Conservation (phyloP, 2,113 vertebrate genomes). For the Cheirogaleus medius region DNA sequence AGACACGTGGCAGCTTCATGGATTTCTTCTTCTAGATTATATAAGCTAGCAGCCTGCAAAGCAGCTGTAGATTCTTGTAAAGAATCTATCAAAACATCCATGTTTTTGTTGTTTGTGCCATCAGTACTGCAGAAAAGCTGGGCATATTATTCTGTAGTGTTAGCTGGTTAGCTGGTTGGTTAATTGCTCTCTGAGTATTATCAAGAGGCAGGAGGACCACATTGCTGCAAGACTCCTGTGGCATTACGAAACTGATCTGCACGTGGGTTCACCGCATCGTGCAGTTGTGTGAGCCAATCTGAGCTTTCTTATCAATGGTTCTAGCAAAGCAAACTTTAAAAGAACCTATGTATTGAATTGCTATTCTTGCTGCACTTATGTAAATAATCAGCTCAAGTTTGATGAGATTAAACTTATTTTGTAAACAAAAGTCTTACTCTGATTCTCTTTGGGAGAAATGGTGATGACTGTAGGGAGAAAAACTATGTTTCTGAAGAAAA, state of each 20-base stretch:
- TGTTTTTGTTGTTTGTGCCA: slow-evolving; percentile 97
- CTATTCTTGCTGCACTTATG: neutral
- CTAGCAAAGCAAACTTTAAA: neutral
- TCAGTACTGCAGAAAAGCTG: slow-evolving; percentile 96
- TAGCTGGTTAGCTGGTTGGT: slow-evolving; percentile 96
- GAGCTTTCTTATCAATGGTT: neutral
- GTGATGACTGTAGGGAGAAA: neutral
- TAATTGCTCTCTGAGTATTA: slow-evolving; percentile 95
- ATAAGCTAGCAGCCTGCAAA: slow-evolving; percentile 94
- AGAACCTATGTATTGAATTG: neutral
- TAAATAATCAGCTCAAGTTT: neutral
- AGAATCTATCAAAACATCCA: slow-evolving; percentile 97
- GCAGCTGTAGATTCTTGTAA: slow-evolving; percentile 98
- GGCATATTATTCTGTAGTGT: slow-evolving; percentile 97
- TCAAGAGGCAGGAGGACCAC: slow-evolving; percentile 94
- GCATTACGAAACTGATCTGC: slow-evolving; percentile 99
- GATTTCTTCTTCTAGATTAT: slow-evolving; percentile 97
- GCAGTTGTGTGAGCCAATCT: no score
- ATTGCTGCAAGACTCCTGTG: slow-evolving; percentile 97
- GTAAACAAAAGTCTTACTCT: neutral
- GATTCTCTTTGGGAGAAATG: neutral
- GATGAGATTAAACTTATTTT: neutral
- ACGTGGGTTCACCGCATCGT: slow-evolving; percentile 78
- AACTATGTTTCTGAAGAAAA: no score
- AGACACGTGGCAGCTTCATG: slow-evolving; percentile 94